Conservation (phyloP, 2,888 invertebrate genomes). For the Nudaria mundana region DNA sequence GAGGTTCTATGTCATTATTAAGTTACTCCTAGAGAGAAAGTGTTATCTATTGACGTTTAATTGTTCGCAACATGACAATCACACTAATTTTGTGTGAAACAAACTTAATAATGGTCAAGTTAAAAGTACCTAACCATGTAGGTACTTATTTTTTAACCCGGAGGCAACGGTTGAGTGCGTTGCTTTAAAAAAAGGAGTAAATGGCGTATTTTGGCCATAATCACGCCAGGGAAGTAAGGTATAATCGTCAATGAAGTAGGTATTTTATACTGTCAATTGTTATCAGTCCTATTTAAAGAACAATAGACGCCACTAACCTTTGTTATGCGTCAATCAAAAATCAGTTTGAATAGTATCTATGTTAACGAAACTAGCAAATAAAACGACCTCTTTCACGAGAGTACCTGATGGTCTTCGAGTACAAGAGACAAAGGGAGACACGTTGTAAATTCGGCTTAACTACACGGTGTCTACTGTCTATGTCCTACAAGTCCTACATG, state of each 20-base stretch:
- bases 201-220: constrained; percentile 38
- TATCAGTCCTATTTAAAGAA: constrained; percentile 52
- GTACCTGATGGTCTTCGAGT: no score
- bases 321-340: constrained; percentile 32
- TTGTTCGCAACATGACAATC: constrained; percentile 19
- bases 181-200: constrained; percentile 42
- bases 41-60: constrained; percentile 23
- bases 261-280: constrained; percentile 53
- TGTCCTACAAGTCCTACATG: no score
- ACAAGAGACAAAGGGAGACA: no score
- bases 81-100: constrained; percentile 19
- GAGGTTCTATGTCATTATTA: constrained; percentile 51
- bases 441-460: no score
- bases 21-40: constrained; percentile 45
- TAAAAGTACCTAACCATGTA: no score
- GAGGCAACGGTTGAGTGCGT: constrained; percentile 35
- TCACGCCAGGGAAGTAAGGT: constrained; percentile 41
- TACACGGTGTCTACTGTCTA: no score
- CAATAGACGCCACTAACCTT: constrained; percentile 58
- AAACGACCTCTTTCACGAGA: no score
- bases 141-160: constrained; percentile 28
- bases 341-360: constrained; percentile 6
- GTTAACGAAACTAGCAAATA: no score
- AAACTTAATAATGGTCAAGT: no score
- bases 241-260: constrained; percentile 52